Conservation (phyloP, 2,888 invertebrate genomes). For the Pecten maximus region DNA sequence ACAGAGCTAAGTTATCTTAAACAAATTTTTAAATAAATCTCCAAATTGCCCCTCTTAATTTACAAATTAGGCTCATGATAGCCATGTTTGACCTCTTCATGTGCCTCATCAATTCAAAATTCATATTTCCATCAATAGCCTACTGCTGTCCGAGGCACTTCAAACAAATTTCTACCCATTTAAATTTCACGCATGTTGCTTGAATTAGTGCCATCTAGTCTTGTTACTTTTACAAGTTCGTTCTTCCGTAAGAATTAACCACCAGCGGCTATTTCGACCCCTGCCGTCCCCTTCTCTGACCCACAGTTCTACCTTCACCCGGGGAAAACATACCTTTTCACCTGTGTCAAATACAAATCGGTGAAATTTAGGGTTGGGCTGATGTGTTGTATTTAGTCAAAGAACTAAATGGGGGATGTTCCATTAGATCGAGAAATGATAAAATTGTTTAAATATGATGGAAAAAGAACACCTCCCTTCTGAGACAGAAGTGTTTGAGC, state of each 20-base stretch:
- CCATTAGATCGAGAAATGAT: background rate
- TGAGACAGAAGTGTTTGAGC: background rate
- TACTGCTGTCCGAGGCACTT: background rate
- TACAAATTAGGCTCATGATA: conserved; percentile 32
- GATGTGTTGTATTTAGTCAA: background rate
- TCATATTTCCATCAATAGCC: background rate
- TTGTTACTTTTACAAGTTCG: background rate
- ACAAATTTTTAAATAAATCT: conserved; percentile 28
- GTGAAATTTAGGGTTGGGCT: background rate
- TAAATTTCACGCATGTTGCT: conserved; percentile 31
- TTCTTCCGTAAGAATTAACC: conserved; percentile 30
- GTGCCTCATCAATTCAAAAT: conserved; percentile 33
- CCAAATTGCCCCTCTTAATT: conserved; percentile 26
- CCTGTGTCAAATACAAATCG: background rate
- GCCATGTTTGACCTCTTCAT: conserved; percentile 10
- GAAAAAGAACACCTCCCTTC: background rate
- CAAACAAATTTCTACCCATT: conserved; percentile 5
- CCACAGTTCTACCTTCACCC: background rate
- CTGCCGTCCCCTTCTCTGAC: background rate
- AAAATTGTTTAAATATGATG: background rate
- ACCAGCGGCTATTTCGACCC: background rate
- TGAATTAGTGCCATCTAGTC: background rate
- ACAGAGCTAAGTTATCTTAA: conserved; percentile 15
- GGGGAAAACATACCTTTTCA: background rate
- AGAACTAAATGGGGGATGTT: background rate